Conservation (phyloP, 2,888 invertebrate genomes). For the Theretra japonica region DNA sequence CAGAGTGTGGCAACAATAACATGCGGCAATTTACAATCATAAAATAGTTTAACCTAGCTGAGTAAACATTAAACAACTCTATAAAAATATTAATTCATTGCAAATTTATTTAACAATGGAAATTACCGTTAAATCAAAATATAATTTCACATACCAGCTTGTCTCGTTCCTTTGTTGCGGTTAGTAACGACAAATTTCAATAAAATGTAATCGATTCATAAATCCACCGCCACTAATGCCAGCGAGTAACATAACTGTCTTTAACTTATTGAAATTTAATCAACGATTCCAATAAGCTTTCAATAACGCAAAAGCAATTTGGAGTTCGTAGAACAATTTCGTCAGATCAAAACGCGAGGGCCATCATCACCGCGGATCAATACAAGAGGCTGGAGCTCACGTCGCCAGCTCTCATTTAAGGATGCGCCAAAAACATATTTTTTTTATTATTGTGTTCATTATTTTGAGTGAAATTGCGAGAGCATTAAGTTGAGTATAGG, state of each 20-base stretch:
- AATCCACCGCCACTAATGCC: not conserved
- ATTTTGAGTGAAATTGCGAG: conserved; percentile 84
- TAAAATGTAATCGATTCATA: not conserved
- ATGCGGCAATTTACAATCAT: no score
- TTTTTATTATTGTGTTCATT: conserved; percentile 82
- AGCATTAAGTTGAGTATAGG: conserved; percentile 84
- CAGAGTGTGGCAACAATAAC: no score
- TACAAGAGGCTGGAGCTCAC: conserved; percentile 60
- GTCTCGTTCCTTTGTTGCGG: not conserved
- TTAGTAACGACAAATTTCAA: conserved; percentile 4
- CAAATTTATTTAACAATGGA: no score
- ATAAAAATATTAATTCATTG: no score
- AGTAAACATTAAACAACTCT: no score
- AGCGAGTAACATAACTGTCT: conserved; percentile 18
- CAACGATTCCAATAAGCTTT: conserved; percentile 40
- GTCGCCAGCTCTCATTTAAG: conserved; percentile 71
- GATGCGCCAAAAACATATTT: conserved; percentile 72
- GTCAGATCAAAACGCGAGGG: conserved; percentile 58
- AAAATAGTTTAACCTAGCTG: no score
- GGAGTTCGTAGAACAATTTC: conserved; percentile 66
- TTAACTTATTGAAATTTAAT: conserved; percentile 34
- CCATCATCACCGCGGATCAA: conserved; percentile 57
- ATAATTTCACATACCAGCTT: no score
- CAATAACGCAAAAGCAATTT: conserved; percentile 56
- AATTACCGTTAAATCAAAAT: no score